These are phyloP conservation scores for Saturnia pavonia DNA, from an alignment of 2,888 invertebrate genomes.

Conservation along the genomic window DNA sequence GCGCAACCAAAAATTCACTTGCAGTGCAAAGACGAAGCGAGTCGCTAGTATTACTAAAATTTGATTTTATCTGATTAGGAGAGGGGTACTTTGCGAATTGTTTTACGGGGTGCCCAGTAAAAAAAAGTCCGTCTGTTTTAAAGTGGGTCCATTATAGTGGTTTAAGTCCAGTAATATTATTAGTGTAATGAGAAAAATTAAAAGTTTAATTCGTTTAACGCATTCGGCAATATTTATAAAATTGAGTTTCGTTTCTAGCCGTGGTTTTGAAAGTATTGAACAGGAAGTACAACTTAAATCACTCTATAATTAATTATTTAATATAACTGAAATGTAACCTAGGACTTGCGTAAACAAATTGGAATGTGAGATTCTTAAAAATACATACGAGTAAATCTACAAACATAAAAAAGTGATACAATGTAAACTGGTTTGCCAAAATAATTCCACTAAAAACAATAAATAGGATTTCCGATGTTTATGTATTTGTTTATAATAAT, in stretches of 20 bases:
- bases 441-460: background rate
- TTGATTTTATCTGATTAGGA: background rate
- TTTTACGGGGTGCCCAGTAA: background rate
- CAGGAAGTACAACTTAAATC: background rate
- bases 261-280: background rate
- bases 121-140: background rate
- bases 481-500: background rate
- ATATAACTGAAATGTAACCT: no score
- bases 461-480: background rate
- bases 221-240: background rate
- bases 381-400: no score
- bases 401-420: no score
- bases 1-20: no score
- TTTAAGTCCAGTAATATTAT: background rate
- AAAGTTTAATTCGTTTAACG: background rate
- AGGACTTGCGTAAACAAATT: no score
- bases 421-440: no score
- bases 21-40: no score
- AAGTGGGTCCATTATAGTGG: background rate
- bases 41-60: background rate
- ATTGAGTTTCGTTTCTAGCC: background rate
- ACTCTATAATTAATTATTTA: background rate
- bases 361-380: no score
- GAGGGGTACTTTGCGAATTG: background rate
- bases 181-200: background rate